Conservation (phyloP, 1,140 invertebrate genomes). For the Schlechtendalia chinensis region DNA sequence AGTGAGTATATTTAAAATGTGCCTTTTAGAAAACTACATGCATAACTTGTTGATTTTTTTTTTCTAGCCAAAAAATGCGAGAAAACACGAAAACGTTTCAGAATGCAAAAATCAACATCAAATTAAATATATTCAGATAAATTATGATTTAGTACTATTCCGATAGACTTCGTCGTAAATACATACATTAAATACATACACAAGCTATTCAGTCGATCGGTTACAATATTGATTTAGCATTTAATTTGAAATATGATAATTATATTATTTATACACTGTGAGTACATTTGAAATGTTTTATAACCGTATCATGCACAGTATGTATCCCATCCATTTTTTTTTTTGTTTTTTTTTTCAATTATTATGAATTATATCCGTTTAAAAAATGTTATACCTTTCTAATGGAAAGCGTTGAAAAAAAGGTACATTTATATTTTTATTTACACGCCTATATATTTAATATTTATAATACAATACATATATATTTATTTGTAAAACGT, state of each 20-base stretch:
- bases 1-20: not conserved
- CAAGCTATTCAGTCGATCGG: not conserved
- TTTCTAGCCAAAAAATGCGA: conserved; percentile 17
- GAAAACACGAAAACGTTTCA: not conserved
- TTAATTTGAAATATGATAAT: not conserved
- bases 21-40: no score
- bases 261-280: not conserved
- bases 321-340: no score
- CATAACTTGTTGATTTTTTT: not conserved
- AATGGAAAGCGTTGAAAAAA: no score
- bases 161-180: not conserved
- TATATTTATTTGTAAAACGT: no score
- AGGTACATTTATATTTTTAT: no score
- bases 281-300: not conserved
- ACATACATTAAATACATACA: not conserved
- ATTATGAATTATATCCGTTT: no score
- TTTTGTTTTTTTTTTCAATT: no score
- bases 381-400: no score
- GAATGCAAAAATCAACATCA: not conserved
- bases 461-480: no score
- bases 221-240: not conserved
- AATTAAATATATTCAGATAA: not conserved
- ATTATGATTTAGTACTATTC: not conserved
- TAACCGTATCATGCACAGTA: no score
- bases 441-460: no score